Evolutionary conservation across 2,113 vertebrate species (phyloP), one percentile per base, ranked within the genome.

Genomic region (Macquaria ambigua): DNA sequence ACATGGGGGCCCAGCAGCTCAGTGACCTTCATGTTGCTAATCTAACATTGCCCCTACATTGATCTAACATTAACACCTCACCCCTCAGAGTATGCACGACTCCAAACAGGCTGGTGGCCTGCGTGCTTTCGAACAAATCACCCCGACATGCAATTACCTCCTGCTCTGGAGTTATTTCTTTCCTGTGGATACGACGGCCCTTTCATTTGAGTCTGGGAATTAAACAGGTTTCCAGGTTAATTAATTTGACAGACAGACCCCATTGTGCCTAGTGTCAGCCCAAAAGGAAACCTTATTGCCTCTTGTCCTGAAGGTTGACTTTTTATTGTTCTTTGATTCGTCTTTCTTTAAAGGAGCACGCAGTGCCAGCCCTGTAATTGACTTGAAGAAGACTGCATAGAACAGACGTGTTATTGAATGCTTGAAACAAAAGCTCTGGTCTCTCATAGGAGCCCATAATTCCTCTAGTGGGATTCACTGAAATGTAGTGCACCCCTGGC

Each of bases 231-330:
- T 95, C 92, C 76, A 70, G 93, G 93, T 93, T 94, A 94, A 94
- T 94, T 93, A 92, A 91, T 94, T 89, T 94, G 94, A 95, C 90
- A 86, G 94, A 94, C 93, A 84, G 88, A 90, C 71, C 83, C 92
- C 85, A 91, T 94, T 94, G 94, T 95, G 88, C 68, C 75, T 11
- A 25, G 85, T 90, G 93, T 92, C 92, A 86, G 87, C 86, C 86
- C 81, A 82, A 90, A 89, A 88, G 81, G 81, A 92, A 87, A 85
- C 87, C 84, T 87, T 91, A 90, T 93, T 90, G 88, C 90, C 88
- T 92, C 84, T 64, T 89, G 84, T 94, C 87, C 84, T 88, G 64
- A 64, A 92, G 91, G 90, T 87, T 81, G 91, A 90, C 91, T 92
- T 91, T 93, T 90, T 92, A 93, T 93, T 93, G 92, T 94, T 87